Base-by-base conservation (phyloP, 2,113 vertebrate genomes). In the Genyomyrus donnyi region DNA sequence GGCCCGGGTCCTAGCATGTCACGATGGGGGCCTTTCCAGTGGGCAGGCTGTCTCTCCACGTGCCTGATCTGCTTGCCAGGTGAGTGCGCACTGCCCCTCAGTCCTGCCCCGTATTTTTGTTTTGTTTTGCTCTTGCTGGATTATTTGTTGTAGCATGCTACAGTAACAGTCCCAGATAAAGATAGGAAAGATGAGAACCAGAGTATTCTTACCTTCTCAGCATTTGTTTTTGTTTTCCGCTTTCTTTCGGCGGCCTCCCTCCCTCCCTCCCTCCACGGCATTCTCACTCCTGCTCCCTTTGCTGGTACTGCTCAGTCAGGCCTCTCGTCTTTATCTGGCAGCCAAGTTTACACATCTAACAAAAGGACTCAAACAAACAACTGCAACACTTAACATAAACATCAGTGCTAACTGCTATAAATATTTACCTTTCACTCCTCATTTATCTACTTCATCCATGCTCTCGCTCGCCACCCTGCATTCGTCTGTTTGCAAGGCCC, bases 271-370 rank as follows among this genome's bases (percentile, higher is more conserved):
- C 3, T 89, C 77, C 46, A 91, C 89, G 48, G 88, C 90, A 93
- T 19, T 48, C 88, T 46, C 88, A 0, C 88, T 58, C 91, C 94
- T 93, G 89, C 50, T n/a, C 10, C 11, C 42, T 49, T 17, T 9
- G 88, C 88, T 48, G 58, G 88, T 91, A 8, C 77, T 27, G 93
- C 90, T 83, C 7, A 89, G 90, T 89, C 39, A 46, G 0, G 19
- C 7, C 88, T 66, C n/a, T 90, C 84, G 89, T 89, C 94, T 96
- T 96, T 95, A 95, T 95, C 95, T 95, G 93, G 93, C 91, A 94
- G 96, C 94, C 95, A 95, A 95, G 95, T 96, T 96, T 96, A 96
- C 95, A 95, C 93, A 93, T 95, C 94, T 95, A 91, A 93, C 93
- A 92, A 92, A 85, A 94, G 91, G 94, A 91, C 70, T 96, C 95